These are phyloP conservation scores for Passer montanus DNA, from an alignment of 2,113 vertebrate species.

Conservation along the genomic window DNA sequence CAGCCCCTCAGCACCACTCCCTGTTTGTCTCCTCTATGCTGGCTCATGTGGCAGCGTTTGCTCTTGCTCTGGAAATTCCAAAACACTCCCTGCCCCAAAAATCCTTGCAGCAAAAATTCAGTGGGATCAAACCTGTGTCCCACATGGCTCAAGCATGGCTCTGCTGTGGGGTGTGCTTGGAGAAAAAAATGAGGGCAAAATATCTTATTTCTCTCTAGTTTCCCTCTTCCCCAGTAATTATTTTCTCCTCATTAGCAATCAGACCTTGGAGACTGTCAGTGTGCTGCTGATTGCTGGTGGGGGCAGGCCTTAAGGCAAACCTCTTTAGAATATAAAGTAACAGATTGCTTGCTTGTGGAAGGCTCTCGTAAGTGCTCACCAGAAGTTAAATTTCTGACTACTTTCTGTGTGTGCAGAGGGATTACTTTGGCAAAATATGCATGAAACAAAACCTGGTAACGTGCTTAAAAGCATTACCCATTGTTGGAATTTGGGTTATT, in stretches of 20 bases:
- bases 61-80: not conserved
- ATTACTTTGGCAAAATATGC: not conserved
- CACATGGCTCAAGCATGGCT: not conserved
- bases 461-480: conserved; percentile 25
- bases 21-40: not conserved
- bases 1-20: not conserved
- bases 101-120: not conserved
- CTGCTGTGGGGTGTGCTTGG: not conserved
- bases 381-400: conserved; percentile 2
- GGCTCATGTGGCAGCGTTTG: not conserved
- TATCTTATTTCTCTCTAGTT: not conserved
- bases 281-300: not conserved
- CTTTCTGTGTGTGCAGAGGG: not conserved
- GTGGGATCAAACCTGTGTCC: not conserved
- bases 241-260: not conserved
- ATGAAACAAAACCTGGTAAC: conserved; percentile 31
- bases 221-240: not conserved
- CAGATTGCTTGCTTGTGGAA: not conserved
- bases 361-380: not conserved
- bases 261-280: not conserved
- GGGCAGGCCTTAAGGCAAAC: not conserved
- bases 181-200: not conserved
- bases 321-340: not conserved
- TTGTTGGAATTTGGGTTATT: conserved; percentile 41
- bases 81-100: not conserved